phyloP scores from a whole-genome alignment of 2,113 vertebrate genomes.

The Nesoenas mayeri region DNA sequence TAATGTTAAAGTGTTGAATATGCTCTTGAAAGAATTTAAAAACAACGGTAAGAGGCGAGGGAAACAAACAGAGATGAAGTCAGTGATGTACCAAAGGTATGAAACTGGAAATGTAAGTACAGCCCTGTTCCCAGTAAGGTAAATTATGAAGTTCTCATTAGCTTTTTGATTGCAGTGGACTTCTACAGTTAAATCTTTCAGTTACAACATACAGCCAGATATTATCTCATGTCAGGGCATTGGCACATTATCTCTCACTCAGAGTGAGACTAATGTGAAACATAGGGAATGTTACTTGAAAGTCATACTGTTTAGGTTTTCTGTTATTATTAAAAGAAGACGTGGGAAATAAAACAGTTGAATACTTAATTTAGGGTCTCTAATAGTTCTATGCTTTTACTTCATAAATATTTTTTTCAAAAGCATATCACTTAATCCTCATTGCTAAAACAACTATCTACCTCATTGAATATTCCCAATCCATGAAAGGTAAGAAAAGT shows the following conservation, averaged over 20 bases:
- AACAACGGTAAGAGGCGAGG: neutral
- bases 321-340: neutral
- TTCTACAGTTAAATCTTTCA: neutral
- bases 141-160: neutral
- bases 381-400: neutral
- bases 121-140: neutral
- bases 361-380: neutral
- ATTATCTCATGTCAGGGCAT: neutral
- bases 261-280: neutral
- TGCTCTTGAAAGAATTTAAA: neutral
- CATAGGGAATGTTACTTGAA: neutral
- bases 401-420: neutral
- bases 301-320: neutral
- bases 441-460: neutral
- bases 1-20: neutral
- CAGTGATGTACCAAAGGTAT: neutral
- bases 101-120: neutral
- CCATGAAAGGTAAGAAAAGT: neutral
- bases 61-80: neutral
- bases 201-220: neutral
- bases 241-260: neutral
- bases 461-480: neutral
- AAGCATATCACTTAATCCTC: neutral
- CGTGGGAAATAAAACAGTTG: neutral
- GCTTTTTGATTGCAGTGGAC: neutral